A percentile compares a stretch with the other conserved stretches of the same genome.
These are phyloP conservation scores for Epizoanthus ramosus DNA, from an alignment of 92 coral and sea anemone genomes.

Conservation along the genomic window DNA sequence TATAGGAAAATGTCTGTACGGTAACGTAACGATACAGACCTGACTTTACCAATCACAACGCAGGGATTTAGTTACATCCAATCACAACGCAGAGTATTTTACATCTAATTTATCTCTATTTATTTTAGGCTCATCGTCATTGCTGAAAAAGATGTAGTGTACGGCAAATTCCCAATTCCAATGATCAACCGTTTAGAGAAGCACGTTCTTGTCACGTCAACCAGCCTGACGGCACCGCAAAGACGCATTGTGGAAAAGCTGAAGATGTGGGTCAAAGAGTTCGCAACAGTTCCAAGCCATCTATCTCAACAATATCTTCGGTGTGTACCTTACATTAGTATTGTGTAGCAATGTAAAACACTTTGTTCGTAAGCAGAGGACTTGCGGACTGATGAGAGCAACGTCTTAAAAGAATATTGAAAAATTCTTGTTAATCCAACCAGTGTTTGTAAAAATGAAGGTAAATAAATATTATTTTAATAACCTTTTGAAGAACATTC, in stretches of 20 bases:
- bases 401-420: too few relatives aligned
- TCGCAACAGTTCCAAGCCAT: conserved; percentile 40
- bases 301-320: conserved; percentile 13
- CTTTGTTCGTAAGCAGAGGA: too few relatives aligned
- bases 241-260: conserved; percentile 57
- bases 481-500: conserved; percentile 41
- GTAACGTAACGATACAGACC: too few relatives aligned
- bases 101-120: not conserved
- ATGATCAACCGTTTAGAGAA: conserved; percentile 88
- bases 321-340: not conserved
- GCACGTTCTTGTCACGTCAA: conserved; percentile 76
- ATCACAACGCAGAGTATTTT: too few relatives aligned
- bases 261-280: conserved; percentile 63
- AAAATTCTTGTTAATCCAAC: not conserved
- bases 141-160: conserved; percentile 87
- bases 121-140: conserved; percentile 74
- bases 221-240: conserved; percentile 62
- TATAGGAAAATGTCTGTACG: too few relatives aligned
- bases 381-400: too few relatives aligned
- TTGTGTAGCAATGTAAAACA: too few relatives aligned
- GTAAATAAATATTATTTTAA: not conserved
- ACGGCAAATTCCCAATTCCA: conserved; percentile 77
- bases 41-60: too few relatives aligned
- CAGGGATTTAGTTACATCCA: too few relatives aligned
- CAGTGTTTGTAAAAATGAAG: too few relatives aligned